A percentile compares a stretch with the other conserved stretches of the same genome.
Evolutionary conservation across 2,888 invertebrate species (phyloP).

Genomic region (Catocala fraxini): DNA sequence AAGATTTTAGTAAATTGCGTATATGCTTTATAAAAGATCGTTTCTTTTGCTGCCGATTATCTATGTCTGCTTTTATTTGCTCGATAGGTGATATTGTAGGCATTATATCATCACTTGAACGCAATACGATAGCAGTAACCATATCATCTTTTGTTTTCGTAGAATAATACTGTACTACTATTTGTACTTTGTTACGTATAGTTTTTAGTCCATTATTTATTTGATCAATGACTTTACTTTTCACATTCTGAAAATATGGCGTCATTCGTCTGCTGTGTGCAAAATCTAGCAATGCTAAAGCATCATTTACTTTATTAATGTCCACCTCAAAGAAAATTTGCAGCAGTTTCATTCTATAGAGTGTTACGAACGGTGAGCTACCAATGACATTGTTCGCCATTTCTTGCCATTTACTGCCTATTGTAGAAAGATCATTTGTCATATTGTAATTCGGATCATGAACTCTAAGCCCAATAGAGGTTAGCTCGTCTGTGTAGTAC

Average conservation of each 20-base stretch:
- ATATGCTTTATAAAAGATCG: conserved; percentile 66
- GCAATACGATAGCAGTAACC: background rate
- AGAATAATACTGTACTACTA: conserved; percentile 44
- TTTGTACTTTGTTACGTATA: conserved; percentile 54
- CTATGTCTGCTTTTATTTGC: conserved; percentile 8
- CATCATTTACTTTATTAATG: conserved; percentile 64
- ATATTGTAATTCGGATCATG: conserved; percentile 59
- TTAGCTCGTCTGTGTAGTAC: conserved; percentile 53
- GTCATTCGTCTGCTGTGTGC: conserved; percentile 62
- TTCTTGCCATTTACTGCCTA: conserved; percentile 63
- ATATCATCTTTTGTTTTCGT: conserved; percentile 13
- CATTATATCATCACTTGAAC: background rate
- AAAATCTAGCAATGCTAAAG: conserved; percentile 57
- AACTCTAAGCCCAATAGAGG: conserved; percentile 39
- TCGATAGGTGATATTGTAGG: background rate
- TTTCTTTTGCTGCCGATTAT: conserved; percentile 46
- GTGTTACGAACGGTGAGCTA: conserved; percentile 50
- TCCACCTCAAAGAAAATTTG: conserved; percentile 62
- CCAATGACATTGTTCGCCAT: conserved; percentile 47
- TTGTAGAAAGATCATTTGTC: conserved; percentile 55
- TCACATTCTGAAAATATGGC: conserved; percentile 45
- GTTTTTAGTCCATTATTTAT: conserved; percentile 53
- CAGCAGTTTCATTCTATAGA: conserved; percentile 66
- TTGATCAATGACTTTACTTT: conserved; percentile 50
- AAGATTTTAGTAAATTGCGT: conserved; percentile 61